Evolutionary conservation across 2,113 vertebrate genomes (phyloP).

Genomic region (Butorides virescens): DNA sequence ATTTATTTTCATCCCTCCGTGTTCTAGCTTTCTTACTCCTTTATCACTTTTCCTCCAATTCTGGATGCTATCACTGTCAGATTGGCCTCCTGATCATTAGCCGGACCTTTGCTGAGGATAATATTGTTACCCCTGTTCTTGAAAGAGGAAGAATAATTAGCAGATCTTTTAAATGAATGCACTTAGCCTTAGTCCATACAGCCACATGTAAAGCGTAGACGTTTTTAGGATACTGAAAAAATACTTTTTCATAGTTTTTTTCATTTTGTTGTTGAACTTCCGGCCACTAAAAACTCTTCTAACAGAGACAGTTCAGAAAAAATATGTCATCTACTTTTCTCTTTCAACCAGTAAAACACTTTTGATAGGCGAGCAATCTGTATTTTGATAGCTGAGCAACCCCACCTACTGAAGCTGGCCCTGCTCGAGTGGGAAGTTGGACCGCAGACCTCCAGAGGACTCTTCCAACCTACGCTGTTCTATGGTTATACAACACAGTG

Average conservation of each 20-base stretch:
- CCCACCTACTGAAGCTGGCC: not conserved
- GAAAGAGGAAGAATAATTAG: not conserved
- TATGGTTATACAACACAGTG: not conserved
- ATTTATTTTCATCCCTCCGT: not conserved
- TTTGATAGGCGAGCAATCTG: not conserved
- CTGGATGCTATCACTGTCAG: not conserved
- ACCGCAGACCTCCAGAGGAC: not conserved
- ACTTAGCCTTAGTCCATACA: not conserved
- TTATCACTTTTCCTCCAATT: not conserved
- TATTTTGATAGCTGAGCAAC: not conserved
- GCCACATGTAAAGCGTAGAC: not conserved
- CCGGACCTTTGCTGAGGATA: not conserved
- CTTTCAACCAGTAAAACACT: not conserved
- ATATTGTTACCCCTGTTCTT: not conserved
- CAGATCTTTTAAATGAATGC: not conserved
- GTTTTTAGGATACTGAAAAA: not conserved
- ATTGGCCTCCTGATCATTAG: not conserved
- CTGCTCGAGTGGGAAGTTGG: not conserved
- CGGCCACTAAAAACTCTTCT: not conserved
- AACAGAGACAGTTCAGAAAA: not conserved
- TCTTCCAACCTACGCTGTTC: not conserved
- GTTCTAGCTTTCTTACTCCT: not conserved
- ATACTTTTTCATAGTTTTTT: not conserved
- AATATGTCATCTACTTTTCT: not conserved
- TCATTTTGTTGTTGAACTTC: not conserved